phyloP scores from a whole-genome alignment of 2,113 vertebrate genomes.

The Oreochromis aureus region DNA sequence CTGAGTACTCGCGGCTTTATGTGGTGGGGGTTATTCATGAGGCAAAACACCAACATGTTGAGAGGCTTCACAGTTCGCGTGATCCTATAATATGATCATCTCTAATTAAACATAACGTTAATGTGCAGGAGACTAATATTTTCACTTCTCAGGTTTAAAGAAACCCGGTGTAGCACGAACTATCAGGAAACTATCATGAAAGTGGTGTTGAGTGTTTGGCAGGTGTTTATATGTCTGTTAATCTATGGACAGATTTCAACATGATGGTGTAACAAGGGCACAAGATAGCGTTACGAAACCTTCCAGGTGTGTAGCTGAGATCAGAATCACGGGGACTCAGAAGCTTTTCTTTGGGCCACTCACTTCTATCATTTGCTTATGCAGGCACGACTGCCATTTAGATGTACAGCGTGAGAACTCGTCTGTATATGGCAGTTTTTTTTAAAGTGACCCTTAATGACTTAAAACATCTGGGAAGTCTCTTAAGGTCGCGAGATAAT shows the following conservation, averaged over 20 bases:
- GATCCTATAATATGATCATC: not conserved
- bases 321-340: not conserved
- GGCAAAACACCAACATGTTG: not conserved
- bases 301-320: not conserved
- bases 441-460: not conserved
- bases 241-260: not conserved
- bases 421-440: not conserved
- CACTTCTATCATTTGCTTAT: not conserved
- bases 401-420: not conserved
- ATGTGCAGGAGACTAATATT: not conserved
- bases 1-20: not conserved
- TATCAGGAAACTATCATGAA: not conserved
- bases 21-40: not conserved
- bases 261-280: not conserved
- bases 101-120: not conserved
- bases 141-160: not conserved
- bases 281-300: not conserved
- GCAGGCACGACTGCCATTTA: not conserved
- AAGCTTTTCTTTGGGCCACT: not conserved
- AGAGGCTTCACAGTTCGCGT: rapidly evolving
- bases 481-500: not conserved
- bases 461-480: not conserved
- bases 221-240: not conserved
- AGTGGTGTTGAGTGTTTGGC: not conserved
- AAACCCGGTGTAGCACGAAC: not conserved